phyloP scores from a whole-genome alignment of 2,888 invertebrate species.

The Drosophila meridiana region DNA sequence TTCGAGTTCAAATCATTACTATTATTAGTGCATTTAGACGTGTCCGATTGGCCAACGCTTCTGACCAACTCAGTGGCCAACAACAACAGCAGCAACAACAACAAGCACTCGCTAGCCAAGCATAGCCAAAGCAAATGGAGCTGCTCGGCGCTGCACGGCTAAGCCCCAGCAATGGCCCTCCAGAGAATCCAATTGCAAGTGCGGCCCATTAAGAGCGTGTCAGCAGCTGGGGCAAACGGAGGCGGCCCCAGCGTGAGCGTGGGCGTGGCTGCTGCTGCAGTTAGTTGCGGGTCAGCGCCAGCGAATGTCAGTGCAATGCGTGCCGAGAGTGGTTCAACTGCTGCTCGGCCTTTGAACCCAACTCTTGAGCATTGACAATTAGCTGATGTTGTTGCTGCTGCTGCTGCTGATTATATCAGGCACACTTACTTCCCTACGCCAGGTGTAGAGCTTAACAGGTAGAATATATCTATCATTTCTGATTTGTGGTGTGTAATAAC shows the following conservation, averaged over 20 bases:
- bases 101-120: conserved; percentile 26
- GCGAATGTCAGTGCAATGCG: conserved; percentile 18
- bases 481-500: background rate
- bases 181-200: conserved; percentile 46
- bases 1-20: conserved; percentile 51
- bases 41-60: conserved; percentile 46
- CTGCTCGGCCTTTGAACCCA: conserved; percentile 10
- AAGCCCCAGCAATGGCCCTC: conserved; percentile 44
- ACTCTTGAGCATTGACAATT: conserved; percentile 38
- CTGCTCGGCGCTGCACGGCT: conserved; percentile 53
- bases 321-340: conserved; percentile 26
- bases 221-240: conserved; percentile 2
- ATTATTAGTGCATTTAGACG: conserved; percentile 58
- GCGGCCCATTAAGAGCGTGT: conserved; percentile 37
- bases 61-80: conserved; percentile 28
- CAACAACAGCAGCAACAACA: conserved; percentile 10
- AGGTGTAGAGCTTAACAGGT: background rate
- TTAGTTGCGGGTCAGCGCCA: conserved; percentile 58
- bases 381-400: conserved; percentile 21
- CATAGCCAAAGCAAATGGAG: conserved; percentile 48
- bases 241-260: background rate
- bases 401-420: conserved; percentile 4
- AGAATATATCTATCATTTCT: background rate
- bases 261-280: conserved; percentile 20
- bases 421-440: background rate